Evolutionary conservation across 2,888 invertebrate genomes (phyloP).

Genomic region (Aphidoletes aphidimyza): DNA sequence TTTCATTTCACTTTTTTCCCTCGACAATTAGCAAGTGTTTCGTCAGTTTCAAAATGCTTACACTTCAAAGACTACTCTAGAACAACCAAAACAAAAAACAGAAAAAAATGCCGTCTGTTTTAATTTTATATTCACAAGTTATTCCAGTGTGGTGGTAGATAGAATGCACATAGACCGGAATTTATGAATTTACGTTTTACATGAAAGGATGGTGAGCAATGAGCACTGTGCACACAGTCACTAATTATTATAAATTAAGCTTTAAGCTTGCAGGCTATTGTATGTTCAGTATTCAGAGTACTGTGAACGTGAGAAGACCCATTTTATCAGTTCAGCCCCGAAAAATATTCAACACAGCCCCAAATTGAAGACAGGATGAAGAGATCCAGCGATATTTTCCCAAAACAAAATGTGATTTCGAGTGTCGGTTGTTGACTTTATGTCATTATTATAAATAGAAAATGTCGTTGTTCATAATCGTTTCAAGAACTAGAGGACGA

Average conservation of each 20-base stretch:
- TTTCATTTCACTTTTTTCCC: too few relatives aligned
- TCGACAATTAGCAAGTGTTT: too few relatives aligned
- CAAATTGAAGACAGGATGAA: conserved; percentile 1
- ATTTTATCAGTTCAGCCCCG: not conserved
- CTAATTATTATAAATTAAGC: conserved; percentile 49
- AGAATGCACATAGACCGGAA: not conserved
- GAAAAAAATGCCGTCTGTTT: too few relatives aligned
- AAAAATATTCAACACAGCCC: too few relatives aligned
- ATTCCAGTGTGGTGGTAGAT: too few relatives aligned
- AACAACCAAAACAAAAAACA: too few relatives aligned
- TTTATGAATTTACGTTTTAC: conserved; percentile 16
- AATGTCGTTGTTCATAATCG: conserved; percentile 34
- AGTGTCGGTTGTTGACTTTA: conserved; percentile 31
- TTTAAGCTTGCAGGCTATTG: not conserved
- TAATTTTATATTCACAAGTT: too few relatives aligned
- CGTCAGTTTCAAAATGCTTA: too few relatives aligned
- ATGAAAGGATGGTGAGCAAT: conserved; percentile 34
- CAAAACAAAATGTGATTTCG: conserved; percentile 44
- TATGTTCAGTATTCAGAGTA: not conserved
- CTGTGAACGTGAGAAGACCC: not conserved
- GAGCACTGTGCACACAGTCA: conserved; percentile 47
- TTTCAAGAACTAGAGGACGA: too few relatives aligned
- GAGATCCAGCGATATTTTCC: conserved; percentile 6
- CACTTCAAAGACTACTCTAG: too few relatives aligned
- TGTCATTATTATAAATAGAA: conserved; percentile 49